A percentile compares a stretch with the other conserved stretches of the same genome.
These are phyloP conservation scores for Austrofundulus limnaeus DNA, from an alignment of 2,113 vertebrate species.

Conservation along the genomic window DNA sequence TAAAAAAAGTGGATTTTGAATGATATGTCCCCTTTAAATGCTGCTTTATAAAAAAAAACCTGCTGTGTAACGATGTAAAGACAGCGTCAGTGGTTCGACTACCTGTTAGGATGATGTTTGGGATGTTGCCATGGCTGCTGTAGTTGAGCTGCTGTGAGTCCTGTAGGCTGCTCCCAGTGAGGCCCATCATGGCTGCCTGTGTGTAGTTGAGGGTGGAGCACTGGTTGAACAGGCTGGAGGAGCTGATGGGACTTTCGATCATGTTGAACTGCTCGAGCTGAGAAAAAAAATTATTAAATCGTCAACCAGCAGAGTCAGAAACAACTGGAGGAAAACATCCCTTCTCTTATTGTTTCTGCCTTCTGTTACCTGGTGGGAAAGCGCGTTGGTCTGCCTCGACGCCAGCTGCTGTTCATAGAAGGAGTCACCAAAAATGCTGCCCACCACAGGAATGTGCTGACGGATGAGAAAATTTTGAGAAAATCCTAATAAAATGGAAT, in stretches of 20 bases:
- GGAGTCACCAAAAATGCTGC: slow-evolving; percentile 94
- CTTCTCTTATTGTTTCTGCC: not conserved
- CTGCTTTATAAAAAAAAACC: not conserved
- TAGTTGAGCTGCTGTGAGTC: slow-evolving; percentile 89
- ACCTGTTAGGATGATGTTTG: slow-evolving; percentile 99
- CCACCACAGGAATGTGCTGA: slow-evolving; percentile 92
- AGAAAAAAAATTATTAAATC: not conserved
- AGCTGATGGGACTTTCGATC: slow-evolving; percentile 93
- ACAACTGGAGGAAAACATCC: not conserved
- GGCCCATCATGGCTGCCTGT: slow-evolving; percentile 97
- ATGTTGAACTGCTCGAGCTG: slow-evolving; percentile 99
- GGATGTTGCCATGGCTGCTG: slow-evolving; percentile 92
- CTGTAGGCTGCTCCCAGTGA: slow-evolving; percentile 88
- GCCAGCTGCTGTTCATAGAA: slow-evolving; percentile 98
- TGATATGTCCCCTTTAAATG: too few species aligned
- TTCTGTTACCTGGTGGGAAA: slow-evolving; percentile 92
- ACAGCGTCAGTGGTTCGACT: slow-evolving; percentile 1
- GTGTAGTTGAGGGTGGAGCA: slow-evolving; percentile 97
- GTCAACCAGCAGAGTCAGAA: slow-evolving; percentile 1
- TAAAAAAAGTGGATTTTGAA: too few species aligned
- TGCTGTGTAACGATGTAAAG: not conserved
- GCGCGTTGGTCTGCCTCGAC: slow-evolving; percentile 93
- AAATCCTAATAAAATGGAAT: not conserved
- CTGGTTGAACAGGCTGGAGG: slow-evolving; percentile 90
- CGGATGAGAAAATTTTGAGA: slow-evolving; percentile 52